Conservation (phyloP, 2,113 vertebrate genomes). For the Sclerurus mexicanus region DNA sequence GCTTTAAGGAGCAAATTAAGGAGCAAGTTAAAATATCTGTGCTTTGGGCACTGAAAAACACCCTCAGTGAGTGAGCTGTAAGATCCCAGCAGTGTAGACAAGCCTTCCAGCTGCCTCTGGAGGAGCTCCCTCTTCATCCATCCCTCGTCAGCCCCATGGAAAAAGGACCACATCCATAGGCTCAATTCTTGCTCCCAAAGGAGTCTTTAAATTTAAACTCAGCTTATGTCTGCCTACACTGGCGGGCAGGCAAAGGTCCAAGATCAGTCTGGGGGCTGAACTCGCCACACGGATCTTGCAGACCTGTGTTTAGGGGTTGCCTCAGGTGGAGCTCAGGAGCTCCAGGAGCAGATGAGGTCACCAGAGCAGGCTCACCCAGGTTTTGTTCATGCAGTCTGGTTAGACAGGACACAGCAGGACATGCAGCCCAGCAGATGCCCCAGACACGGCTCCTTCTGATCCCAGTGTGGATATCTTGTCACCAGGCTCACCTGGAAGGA, state of each 20-base stretch:
- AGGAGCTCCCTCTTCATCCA: background rate
- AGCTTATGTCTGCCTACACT: too few species aligned
- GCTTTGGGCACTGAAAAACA: background rate
- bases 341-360: too few species aligned
- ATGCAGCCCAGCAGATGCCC: too few species aligned
- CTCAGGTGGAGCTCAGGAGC: too few species aligned
- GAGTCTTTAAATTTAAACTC: background rate
- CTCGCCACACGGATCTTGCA: too few species aligned
- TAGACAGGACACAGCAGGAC: too few species aligned
- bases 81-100: background rate
- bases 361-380: too few species aligned
- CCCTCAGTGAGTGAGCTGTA: background rate
- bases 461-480: background rate
- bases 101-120: background rate
- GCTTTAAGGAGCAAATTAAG: constrained; percentile 37
- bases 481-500: background rate
- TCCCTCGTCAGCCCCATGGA: background rate
- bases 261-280: too few species aligned
- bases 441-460: background rate
- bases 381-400: too few species aligned
- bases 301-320: too few species aligned
- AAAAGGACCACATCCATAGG: background rate
- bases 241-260: too few species aligned
- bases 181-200: background rate
- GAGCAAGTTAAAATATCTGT: background rate